Evolutionary conservation across 1,140 invertebrate species (phyloP), one percentile per base, ranked within the genome.

Genomic region (Brachionus calyciflorus): DNA sequence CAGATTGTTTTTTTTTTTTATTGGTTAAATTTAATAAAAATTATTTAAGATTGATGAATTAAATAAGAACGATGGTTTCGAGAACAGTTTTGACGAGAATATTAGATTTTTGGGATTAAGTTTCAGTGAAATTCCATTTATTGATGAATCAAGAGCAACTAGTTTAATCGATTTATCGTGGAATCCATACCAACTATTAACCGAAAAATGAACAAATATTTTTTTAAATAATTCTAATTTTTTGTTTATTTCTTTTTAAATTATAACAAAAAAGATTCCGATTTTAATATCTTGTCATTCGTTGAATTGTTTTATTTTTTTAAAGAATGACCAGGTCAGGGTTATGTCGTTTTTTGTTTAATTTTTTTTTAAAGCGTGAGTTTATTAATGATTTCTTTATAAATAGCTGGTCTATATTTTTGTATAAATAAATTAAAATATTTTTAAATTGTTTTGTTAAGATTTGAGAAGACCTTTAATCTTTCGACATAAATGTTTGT

Each of bases 371-470:
- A 2, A 10, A 2, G n/a, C 26, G 12, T 7, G 28, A 28, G 37
- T 60, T 33, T 60, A 37, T 60, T 55, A 26, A 26, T 26, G 33
- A 37, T 55, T 55, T 12, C 19, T 37, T 33, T 37, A 19, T 17
- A 37, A 37, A 4, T 60, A 60, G 55, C 55, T 60, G 55, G 55
- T 60, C 55, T 60, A 60, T 60, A 33, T 60, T 55, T 24, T n/a
- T n/a, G n/a, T n/a, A n/a, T n/a, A n/a, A n/a, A n/a, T n/a, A n/a
- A n/a, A n/a, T n/a, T n/a, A n/a, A n/a, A n/a, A n/a, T n/a, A n/a
- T n/a, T n/a, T n/a, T n/a, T n/a, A n/a, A n/a, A n/a, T n/a, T n/a
- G n/a, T n/a, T n/a, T n/a, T n/a, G n/a, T n/a, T n/a, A n/a, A n/a
- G n/a, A n/a, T n/a, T n/a, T n/a, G n/a, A n/a, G n/a, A n/a, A n/a